These are phyloP conservation scores for Leptogaster cylindrica DNA, from an alignment of 2,888 invertebrate species.

Conservation along the genomic window DNA sequence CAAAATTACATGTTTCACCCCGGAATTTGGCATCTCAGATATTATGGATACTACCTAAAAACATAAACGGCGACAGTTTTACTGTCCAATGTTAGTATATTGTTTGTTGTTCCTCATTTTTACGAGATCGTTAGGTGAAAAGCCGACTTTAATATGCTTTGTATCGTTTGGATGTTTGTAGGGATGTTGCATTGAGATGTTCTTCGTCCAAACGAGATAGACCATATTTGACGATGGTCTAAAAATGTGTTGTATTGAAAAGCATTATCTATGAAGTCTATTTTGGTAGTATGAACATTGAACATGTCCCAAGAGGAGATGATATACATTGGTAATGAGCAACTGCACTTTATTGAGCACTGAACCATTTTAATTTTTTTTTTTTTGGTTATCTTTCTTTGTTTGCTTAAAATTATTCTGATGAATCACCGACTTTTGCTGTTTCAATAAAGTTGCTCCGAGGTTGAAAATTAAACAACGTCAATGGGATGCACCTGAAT, in stretches of 20 bases:
- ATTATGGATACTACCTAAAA: slow-evolving; percentile 28
- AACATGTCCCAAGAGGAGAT: too few relatives aligned
- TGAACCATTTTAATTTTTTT: too few relatives aligned
- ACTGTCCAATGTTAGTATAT: slow-evolving; percentile 39
- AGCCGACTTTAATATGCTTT: slow-evolving; percentile 3
- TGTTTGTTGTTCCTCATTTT: slow-evolving; percentile 35
- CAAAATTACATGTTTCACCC: slow-evolving; percentile 33
- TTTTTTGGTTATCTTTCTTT: background rate
- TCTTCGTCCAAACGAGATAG: background rate
- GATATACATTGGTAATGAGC: too few relatives aligned
- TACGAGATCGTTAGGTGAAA: slow-evolving; percentile 29
- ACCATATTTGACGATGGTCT: background rate
- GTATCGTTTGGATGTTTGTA: background rate
- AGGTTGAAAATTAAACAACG: background rate
- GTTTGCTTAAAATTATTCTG: too few relatives aligned
- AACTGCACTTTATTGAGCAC: too few relatives aligned
- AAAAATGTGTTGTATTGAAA: background rate
- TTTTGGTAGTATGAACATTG: too few relatives aligned
- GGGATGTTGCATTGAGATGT: background rate
- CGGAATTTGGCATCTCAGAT: slow-evolving; percentile 14
- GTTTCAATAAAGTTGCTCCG: background rate
- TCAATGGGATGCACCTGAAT: background rate
- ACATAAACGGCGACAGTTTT: slow-evolving; percentile 38
- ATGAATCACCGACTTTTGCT: too few relatives aligned
- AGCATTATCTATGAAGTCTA: too few relatives aligned